A percentile compares a stretch with the other conserved stretches of the same genome.
These are phyloP conservation scores for Xiphophorus birchmanni DNA, from an alignment of 2,797 vertebrate genomes.

Conservation along the genomic window DNA sequence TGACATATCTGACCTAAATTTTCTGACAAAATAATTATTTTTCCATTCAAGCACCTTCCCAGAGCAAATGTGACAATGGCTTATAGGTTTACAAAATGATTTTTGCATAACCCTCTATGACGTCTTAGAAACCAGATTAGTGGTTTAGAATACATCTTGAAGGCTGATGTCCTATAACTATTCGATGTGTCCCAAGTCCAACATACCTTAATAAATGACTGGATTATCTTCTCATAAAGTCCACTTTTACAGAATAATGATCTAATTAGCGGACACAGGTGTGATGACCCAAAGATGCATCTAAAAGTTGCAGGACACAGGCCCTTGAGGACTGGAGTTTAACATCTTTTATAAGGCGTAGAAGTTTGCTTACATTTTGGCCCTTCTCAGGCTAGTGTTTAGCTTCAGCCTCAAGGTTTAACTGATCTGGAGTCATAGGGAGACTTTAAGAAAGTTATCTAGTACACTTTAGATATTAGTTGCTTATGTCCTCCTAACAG, in stretches of 20 bases:
- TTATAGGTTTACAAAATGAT: not conserved
- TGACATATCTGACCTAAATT: not conserved
- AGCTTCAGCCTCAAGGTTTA: not conserved
- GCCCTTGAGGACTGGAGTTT: not conserved
- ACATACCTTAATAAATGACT: not conserved
- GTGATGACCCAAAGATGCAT: not conserved
- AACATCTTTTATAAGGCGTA: not conserved
- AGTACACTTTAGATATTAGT: not conserved
- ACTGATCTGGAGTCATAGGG: not conserved
- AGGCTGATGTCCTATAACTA: not conserved
- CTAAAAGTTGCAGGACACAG: not conserved
- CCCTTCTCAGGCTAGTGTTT: not conserved
- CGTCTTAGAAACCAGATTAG: not conserved
- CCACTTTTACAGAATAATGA: not conserved
- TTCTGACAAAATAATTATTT: not conserved
- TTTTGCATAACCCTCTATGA: not conserved
- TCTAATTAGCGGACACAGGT: not conserved
- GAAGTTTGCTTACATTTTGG: not conserved
- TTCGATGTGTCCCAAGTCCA: not conserved
- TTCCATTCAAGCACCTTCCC: not conserved
- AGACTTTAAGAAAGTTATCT: not conserved
- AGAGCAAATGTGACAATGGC: not conserved
- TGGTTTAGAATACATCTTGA: not conserved
- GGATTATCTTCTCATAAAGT: not conserved
- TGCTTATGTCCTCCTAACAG: not conserved